Evolutionary conservation across 2,797 vertebrate species (phyloP), one percentile per base, ranked within the genome.

Genomic region (Tamandua tetradactyla): DNA sequence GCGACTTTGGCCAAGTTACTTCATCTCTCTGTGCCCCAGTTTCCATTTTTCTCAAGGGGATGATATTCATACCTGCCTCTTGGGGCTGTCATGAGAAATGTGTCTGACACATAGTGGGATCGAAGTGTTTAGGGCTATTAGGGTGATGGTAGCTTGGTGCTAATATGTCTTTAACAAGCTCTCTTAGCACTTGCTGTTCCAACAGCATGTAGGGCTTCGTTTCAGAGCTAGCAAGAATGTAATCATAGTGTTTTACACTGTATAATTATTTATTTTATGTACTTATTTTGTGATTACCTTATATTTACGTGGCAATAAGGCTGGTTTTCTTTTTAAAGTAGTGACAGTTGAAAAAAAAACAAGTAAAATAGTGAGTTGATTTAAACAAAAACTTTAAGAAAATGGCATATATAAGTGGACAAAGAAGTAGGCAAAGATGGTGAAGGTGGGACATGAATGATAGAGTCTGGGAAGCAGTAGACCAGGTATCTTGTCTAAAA

Each of bases 281-380:
- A 42, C 89, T 92, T 92, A 79, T 92, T 92, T 86, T 66, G 87
- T 40, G 44, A 64, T 92, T 71, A 59, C n/a, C 23, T 89, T 27
- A 66, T 59, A 61, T 74, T 94, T 81, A 79, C 32, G 74, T 6
- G 37, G 72, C n/a, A 52, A 82, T 23, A 74, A 85, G 85, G 95
- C 30, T 64, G 44, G 14, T 40, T 94, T 88, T 69, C 42, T 52
- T 23, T 95, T 87, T 78, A 14, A 72, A 79, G 80, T 17, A 59
- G 44, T 40, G 64, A 47, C 71, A 59, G 47, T 47, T 47, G 42
- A 47, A 47, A 47, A 59, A 82, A 61, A 8, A 83, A 47, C 10
- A 5, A 13, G 47, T 47, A 47, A 47, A 47, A 47, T 11, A 11
- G 47, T 47, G 47, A 47, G 47, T 47, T 47, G 47, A 47, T 47